Evolutionary conservation across 1,140 invertebrate species (phyloP).

Genomic region (Atta colombica): DNA sequence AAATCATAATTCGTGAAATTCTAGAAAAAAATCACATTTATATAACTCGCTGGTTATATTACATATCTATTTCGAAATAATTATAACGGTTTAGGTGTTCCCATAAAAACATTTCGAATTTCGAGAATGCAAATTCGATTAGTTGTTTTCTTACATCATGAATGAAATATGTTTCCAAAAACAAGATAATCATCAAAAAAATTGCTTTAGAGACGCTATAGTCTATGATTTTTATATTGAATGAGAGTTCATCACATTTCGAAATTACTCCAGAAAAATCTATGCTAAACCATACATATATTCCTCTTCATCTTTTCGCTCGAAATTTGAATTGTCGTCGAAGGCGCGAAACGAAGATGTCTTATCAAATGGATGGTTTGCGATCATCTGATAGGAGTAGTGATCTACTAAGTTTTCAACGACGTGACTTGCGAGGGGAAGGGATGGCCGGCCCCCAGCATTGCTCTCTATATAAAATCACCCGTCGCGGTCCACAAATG

Average conservation of each 20-base stretch:
- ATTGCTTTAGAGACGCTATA: background rate
- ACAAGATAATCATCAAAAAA: background rate
- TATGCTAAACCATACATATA: background rate
- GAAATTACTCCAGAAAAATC: background rate
- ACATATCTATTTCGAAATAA: too few relatives aligned
- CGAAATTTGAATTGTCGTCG: background rate
- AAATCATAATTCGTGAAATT: too few relatives aligned
- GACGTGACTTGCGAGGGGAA: constrained; percentile 58
- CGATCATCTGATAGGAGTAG: constrained; percentile 45
- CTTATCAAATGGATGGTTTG: constrained; percentile 20
- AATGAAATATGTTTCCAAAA: background rate
- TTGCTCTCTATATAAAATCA: constrained; percentile 72
- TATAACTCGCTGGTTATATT: too few relatives aligned
- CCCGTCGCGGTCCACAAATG: constrained; percentile 75
- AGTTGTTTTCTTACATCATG: too few relatives aligned
- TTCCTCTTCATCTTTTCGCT: too few relatives aligned
- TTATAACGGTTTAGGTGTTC: too few relatives aligned
- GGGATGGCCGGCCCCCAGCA: constrained; percentile 74
- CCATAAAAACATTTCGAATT: too few relatives aligned
- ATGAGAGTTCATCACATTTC: background rate
- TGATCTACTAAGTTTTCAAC: constrained; percentile 55
- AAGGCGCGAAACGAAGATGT: constrained; percentile 6
- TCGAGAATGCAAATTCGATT: too few relatives aligned
- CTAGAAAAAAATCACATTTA: too few relatives aligned
- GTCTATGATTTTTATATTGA: background rate